A percentile compares a stretch with the other conserved stretches of the same genome.
These are phyloP conservation scores for Pachyseris speciosa DNA, from an alignment of 64 coral and sea anemone genomes.

Conservation along the genomic window DNA sequence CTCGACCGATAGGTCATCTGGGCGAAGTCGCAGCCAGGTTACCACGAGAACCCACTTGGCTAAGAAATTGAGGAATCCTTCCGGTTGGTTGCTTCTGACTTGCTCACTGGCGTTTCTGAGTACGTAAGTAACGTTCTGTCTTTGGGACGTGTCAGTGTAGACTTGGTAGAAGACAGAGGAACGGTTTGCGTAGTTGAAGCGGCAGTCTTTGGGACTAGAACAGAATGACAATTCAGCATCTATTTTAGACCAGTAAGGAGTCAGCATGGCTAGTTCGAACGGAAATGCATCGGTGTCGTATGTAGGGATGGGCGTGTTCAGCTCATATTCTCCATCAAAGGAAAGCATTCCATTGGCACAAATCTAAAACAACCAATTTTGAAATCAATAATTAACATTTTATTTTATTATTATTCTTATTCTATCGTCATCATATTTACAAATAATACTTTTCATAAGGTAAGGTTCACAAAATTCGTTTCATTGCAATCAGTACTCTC, in stretches of 20 bases:
- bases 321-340: neutral
- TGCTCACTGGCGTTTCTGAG: constrained; percentile 11
- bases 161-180: constrained; percentile 32
- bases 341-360: constrained; percentile 27
- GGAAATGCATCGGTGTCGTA: neutral
- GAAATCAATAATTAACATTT: no score
- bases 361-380: constrained; percentile 36
- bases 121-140: neutral
- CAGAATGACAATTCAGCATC: neutral
- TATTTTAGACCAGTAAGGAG: constrained; percentile 17
- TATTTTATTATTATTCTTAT: no score
- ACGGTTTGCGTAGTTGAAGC: neutral
- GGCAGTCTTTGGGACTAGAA: neutral
- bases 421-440: no score
- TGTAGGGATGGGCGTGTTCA: neutral
- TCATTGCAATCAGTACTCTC: no score
- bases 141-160: neutral
- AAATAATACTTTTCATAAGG: no score
- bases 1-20: neutral
- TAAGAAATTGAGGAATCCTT: neutral
- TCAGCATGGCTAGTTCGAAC: neutral
- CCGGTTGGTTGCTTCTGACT: neutral
- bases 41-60: constrained; percentile 49
- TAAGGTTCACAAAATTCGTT: no score
- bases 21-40: constrained; percentile 42